Evolutionary conservation across 1,140 invertebrate species (phyloP).

Genomic region (Belonocnema kinseyi): DNA sequence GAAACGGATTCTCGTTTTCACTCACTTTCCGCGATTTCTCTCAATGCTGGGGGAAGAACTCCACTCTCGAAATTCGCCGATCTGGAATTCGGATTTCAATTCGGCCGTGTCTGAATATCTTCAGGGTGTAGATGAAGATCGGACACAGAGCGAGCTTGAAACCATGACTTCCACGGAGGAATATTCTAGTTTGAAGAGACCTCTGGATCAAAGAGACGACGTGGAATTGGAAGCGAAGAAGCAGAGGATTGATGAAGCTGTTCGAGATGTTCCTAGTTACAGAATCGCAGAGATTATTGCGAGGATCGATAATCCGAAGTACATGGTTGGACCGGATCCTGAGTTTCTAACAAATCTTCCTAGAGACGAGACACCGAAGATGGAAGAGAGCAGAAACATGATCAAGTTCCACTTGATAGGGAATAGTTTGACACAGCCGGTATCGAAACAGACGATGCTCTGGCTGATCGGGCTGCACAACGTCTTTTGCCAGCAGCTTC

Average conservation of each 20-base stretch:
- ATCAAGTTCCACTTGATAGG: slow-evolving; percentile 97
- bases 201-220: slow-evolving; percentile 47
- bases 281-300: slow-evolving; percentile 85
- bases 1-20: slow-evolving; percentile 80
- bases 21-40: slow-evolving; percentile 88
- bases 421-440: slow-evolving; percentile 91
- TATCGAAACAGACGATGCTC: slow-evolving; percentile 92
- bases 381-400: slow-evolving; percentile 90
- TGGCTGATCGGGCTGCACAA: slow-evolving; percentile 96
- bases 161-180: background rate
- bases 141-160: slow-evolving; percentile 38
- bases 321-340: slow-evolving; percentile 89
- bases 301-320: slow-evolving; percentile 85
- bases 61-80: slow-evolving; percentile 89
- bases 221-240: slow-evolving; percentile 62
- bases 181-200: background rate
- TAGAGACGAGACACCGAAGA: slow-evolving; percentile 92
- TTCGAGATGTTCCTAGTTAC: slow-evolving; percentile 81
- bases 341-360: slow-evolving; percentile 90
- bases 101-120: slow-evolving; percentile 83
- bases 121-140: slow-evolving; percentile 68
- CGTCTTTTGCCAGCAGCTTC: slow-evolving; percentile 96
- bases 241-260: slow-evolving; percentile 72
- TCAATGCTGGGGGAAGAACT: slow-evolving; percentile 92
- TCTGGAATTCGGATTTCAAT: slow-evolving; percentile 95